These are phyloP conservation scores for Luidia sarsii DNA, from an alignment of 53 echinoderm and acorn worm genomes.

Conservation along the genomic window DNA sequence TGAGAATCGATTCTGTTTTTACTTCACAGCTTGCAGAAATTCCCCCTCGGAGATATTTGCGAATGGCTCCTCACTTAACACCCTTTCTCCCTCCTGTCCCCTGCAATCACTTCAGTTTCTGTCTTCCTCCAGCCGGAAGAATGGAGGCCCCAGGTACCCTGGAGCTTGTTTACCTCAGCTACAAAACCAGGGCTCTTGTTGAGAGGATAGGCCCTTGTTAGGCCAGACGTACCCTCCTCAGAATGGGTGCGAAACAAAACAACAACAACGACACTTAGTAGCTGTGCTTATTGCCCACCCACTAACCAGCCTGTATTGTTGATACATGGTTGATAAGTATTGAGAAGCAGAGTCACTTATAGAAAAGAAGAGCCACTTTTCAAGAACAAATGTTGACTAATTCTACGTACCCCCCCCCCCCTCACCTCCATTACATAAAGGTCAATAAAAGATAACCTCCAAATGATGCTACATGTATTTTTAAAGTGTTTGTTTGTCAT, in stretches of 20 bases:
- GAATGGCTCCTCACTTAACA: not conserved
- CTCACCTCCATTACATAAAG: no score
- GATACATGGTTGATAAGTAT: not conserved
- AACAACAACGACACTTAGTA: slow-evolving; percentile 22
- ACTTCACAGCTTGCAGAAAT: not conserved
- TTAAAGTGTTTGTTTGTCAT: slow-evolving; percentile 41
- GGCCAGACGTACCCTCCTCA: not conserved
- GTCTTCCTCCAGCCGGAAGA: not conserved
- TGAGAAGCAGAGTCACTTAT: not conserved
- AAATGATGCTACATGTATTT: no score
- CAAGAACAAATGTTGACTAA: slow-evolving; percentile 29
- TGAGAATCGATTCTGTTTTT: no score
- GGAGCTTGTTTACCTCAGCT: slow-evolving; percentile 22
- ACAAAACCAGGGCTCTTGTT: not conserved
- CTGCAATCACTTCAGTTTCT: not conserved
- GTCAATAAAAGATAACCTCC: no score
- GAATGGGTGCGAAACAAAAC: slow-evolving; percentile 13
- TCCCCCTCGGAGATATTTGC: not conserved
- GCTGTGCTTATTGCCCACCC: slow-evolving; percentile 10
- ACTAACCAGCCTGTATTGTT: not conserved
- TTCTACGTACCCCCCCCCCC: no score
- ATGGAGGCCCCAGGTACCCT: not conserved
- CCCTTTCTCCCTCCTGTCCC: slow-evolving; percentile 6
- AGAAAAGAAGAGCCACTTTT: slow-evolving; percentile 12
- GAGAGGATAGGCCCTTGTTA: not conserved